Evolutionary conservation across 1,140 invertebrate species (phyloP), one percentile per base, ranked within the genome.

Genomic region (Nomia melanderi): DNA sequence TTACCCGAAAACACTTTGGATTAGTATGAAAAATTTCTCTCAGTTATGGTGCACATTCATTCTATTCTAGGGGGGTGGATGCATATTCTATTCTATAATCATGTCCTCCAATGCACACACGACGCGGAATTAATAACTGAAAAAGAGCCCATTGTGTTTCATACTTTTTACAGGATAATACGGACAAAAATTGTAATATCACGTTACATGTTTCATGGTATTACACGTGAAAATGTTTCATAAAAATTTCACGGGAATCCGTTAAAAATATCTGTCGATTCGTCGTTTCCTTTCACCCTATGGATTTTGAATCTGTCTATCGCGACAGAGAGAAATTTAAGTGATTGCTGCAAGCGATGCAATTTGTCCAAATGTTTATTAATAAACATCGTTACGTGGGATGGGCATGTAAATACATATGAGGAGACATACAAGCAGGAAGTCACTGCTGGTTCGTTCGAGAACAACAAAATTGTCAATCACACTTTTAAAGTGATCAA

Each of bases 21-120:
- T 83, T 83, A 83, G 81, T 83, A 81, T 66, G 54, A 36, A 82
- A 69, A 75, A 66, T 75, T 67, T 60, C 31, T 82, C 27, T 71
- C 65, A 25, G 78, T 79, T 71, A 75, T 71, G 27, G 39, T 75
- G 59, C 71, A 63, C 74, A 78, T 79, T 57, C 20, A 29, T 57
- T 83, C 71, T 83, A 83, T 33, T 82, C 81, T 83, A 83, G 50
- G 12, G 36, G 74, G n/a, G 50, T 44, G 47, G 36, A 44, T 83
- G 31, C 27, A 71, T 29, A 39, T 36, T 75, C 71, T 75, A 83
- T 39, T 7, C 65, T 66, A 31, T 71, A 71, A 50, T 44, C 36
- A 64, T 27, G 17, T 23, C 12, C 14, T 56, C 27, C 27, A 70
- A 2, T 77, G 29, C 67, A 83, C 74, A 78, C 39, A 57, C 33